Evolutionary conservation across 2,113 vertebrate species (phyloP).

Genomic region (Alces alces): DNA sequence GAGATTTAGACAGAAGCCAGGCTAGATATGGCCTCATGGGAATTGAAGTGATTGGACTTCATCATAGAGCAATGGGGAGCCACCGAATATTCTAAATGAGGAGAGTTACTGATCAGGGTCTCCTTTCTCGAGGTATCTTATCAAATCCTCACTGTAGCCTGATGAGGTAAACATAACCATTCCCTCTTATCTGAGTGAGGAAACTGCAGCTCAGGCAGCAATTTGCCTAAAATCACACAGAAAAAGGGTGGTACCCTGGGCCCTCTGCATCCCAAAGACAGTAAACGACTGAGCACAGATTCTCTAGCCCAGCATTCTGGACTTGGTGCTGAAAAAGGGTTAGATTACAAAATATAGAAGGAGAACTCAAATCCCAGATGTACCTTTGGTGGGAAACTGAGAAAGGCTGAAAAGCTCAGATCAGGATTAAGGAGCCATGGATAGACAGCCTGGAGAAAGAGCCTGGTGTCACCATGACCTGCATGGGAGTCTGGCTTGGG

Average conservation of each 20-base stretch:
- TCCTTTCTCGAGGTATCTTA: background rate
- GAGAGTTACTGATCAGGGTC: background rate
- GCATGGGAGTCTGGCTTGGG: background rate
- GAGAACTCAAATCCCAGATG: background rate
- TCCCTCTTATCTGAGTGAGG: background rate
- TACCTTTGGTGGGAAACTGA: background rate
- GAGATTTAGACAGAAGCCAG: background rate
- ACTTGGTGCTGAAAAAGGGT: background rate
- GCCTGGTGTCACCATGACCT: background rate
- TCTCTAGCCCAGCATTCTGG: background rate
- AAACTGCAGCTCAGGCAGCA: background rate
- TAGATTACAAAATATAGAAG: background rate
- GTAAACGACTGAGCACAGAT: rapidly evolving
- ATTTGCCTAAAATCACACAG: background rate
- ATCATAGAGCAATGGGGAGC: background rate
- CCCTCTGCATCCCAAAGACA: background rate
- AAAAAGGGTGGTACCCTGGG: no score
- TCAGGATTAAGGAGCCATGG: background rate
- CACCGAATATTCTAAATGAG: background rate
- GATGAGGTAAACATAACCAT: background rate
- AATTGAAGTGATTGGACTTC: background rate
- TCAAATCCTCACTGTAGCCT: background rate
- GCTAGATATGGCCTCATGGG: background rate
- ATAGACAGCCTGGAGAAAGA: background rate
- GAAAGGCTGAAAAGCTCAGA: background rate